These are phyloP conservation scores for Eretmocerus hayati DNA, from an alignment of 2,888 invertebrate genomes.

Conservation along the genomic window DNA sequence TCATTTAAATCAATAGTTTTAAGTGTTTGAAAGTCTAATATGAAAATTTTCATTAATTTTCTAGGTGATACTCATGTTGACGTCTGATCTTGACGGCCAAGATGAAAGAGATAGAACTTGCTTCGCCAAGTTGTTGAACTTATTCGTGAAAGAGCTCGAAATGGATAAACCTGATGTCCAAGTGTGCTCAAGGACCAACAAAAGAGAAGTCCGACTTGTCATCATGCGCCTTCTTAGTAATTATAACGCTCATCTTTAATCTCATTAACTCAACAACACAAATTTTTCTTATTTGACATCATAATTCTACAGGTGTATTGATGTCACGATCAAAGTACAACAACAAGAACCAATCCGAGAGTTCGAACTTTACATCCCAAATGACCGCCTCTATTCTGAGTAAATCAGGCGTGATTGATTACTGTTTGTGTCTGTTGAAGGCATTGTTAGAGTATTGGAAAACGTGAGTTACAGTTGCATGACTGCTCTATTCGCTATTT, in stretches of 20 bases:
- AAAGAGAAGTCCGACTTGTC: constrained; percentile 80
- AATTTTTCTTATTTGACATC: constrained; percentile 1
- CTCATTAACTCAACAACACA: background rate
- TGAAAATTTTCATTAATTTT: constrained; percentile 11
- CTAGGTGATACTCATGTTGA: constrained; percentile 79
- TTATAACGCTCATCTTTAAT: constrained; percentile 40
- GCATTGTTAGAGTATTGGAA: constrained; percentile 74
- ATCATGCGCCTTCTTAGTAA: constrained; percentile 80
- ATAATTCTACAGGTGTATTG: constrained; percentile 53
- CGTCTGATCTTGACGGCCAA: constrained; percentile 79
- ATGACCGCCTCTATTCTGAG: constrained; percentile 64
- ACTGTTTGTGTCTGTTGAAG: constrained; percentile 65
- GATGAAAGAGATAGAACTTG: constrained; percentile 74
- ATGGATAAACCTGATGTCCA: constrained; percentile 55
- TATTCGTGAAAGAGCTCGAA: constrained; percentile 66
- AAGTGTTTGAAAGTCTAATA: too few relatives aligned
- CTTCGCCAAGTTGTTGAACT: constrained; percentile 66
- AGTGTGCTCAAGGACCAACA: constrained; percentile 60
- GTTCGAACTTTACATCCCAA: constrained; percentile 58
- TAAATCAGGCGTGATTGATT: constrained; percentile 64
- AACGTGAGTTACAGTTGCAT: too few relatives aligned
- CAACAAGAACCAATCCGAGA: constrained; percentile 42
- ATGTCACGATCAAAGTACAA: constrained; percentile 68
- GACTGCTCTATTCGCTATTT: too few relatives aligned
- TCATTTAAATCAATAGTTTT: background rate